Base-by-base conservation (phyloP, 1,140 invertebrate genomes). In the Diploscapter pachys region DNA sequence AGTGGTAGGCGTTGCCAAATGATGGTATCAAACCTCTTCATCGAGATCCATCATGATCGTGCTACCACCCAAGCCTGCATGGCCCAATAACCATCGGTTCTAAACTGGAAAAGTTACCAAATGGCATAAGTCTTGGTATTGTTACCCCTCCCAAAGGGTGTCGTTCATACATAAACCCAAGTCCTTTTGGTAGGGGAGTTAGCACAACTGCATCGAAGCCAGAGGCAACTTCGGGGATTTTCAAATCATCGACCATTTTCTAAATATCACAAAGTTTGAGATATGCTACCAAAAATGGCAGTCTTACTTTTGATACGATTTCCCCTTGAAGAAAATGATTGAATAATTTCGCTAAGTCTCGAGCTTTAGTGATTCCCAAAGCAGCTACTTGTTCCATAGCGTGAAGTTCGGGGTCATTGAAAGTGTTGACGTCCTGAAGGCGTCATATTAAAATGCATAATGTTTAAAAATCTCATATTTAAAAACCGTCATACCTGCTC, bases 161-260 rank as follows among this genome's bases (percentile, higher is more conserved):
- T 59, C 67, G 72, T 67, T 83, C 82, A 71, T 82, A 84, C 68
- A 83, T 70, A 69, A 83, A 83, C 4, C 82, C 82, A 64, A 82
- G 71, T 11, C 82, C 82, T 71, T 83, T 83, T 9, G 73, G 68
- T 49, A 84, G 54, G 5, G 82, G 82, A 8, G 79, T 77, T 55
- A 71, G 71, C 4, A 83, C 55, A 4, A 80, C 79, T 62, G 68
- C 77, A 67, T 83, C 82, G 6, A 72, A 50, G 50, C 75, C 72
- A 56, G 66, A 63, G 8, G 76, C 53, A 11, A 84, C 72, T 67
- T 82, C 70, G 3, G 82, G 82, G 13, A 53, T n/a, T 48, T 56
- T 63, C 56, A 83, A 73, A 50, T 70, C 69, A 9, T 78, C 66
- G 3, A 84, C n/a, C n/a, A 77, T 61, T 31, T 84, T 78, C 4